Evolutionary conservation across 2,113 vertebrate species (phyloP).

Genomic region (Silurus asotus): DNA sequence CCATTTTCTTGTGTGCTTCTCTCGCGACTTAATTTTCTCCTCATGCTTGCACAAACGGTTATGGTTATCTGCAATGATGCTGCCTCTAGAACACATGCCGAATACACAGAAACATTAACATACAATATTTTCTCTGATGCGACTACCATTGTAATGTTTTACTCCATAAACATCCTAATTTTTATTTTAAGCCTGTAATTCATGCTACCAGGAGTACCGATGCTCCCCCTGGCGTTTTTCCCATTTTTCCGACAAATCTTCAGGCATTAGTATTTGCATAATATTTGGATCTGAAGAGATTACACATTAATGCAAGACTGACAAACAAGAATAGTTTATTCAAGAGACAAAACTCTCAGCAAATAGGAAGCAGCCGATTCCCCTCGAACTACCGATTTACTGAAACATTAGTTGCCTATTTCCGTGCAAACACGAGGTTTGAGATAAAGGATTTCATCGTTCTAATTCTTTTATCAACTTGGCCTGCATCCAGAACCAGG

Average conservation of each 20-base stretch:
- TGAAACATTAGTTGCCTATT: constrained; percentile 19
- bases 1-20: too few species aligned
- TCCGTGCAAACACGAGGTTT: not conserved
- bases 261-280: constrained; percentile 3
- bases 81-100: too few species aligned
- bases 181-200: too few species aligned
- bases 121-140: too few species aligned
- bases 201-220: not conserved
- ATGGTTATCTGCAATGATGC: too few species aligned
- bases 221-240: not conserved
- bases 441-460: constrained; percentile 6
- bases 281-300: constrained; percentile 1
- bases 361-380: not conserved
- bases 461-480: not conserved
- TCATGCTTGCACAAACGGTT: too few species aligned
- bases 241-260: not conserved
- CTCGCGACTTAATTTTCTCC: too few species aligned
- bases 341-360: constrained; percentile 2
- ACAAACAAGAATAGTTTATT: constrained; percentile 25
- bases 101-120: too few species aligned
- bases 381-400: not conserved
- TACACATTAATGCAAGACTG: not conserved
- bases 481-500: not conserved
- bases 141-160: too few species aligned
- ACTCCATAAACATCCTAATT: too few species aligned